Conservation (phyloP, 2,113 vertebrate genomes). For the Rynchops niger region DNA sequence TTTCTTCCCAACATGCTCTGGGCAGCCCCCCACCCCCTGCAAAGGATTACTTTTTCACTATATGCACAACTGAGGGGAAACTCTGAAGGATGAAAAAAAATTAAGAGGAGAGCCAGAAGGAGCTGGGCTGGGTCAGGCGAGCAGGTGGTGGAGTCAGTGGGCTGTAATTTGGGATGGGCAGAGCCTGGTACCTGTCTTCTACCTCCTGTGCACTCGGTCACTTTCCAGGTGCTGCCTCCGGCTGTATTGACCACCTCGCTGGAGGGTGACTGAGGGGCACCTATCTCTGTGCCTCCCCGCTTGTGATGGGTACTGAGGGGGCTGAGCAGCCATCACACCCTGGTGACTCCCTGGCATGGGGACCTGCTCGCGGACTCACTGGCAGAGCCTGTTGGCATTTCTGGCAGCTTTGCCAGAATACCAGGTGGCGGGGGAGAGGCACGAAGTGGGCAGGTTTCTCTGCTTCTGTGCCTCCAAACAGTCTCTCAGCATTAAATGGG, state of each 20-base stretch:
- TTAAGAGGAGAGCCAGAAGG: background rate
- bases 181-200: background rate
- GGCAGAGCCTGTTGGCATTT: background rate
- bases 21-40: background rate
- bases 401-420: background rate
- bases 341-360: background rate
- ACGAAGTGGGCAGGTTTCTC: background rate
- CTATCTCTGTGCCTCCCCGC: accelerated
- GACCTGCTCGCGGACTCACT: accelerated
- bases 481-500: background rate
- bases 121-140: background rate
- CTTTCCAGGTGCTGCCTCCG: background rate
- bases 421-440: background rate
- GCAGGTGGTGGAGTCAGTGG: background rate
- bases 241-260: accelerated
- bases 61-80: background rate
- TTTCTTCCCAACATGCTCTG: background rate
- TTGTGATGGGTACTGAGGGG: accelerated
- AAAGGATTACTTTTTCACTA: background rate
- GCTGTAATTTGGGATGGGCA: background rate
- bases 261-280: background rate
- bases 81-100: background rate
- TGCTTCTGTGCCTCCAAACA: background rate
- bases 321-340: background rate
- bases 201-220: accelerated